Conservation (phyloP, 2,888 invertebrate genomes). For the Neoascia interrupta region DNA sequence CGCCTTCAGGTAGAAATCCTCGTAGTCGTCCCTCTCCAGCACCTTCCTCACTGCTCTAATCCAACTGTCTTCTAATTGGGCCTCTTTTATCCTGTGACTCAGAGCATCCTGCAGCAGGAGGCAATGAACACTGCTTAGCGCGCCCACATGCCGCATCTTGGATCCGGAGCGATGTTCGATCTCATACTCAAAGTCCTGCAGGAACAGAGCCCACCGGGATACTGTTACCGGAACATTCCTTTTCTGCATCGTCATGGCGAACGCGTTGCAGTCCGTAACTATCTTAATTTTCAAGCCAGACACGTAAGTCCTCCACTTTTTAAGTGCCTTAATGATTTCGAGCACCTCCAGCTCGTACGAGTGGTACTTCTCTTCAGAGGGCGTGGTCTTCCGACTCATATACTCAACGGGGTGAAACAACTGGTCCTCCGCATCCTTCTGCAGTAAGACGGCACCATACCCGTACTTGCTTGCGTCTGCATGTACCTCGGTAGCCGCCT, state of each 20-base stretch:
- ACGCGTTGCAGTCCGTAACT: background rate
- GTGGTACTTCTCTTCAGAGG: background rate
- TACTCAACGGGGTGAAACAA: background rate
- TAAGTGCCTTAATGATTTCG: slow-evolving; percentile 47
- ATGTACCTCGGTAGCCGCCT: background rate
- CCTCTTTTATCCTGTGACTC: background rate
- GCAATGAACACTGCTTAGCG: slow-evolving; percentile 42
- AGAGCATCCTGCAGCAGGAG: background rate
- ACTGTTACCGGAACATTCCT: background rate
- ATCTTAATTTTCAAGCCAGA: background rate
- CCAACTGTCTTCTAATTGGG: background rate
- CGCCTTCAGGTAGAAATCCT: slow-evolving; percentile 8
- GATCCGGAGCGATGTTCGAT: slow-evolving; percentile 54
- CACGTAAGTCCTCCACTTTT: background rate
- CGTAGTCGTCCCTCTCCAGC: background rate
- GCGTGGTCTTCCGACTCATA: background rate
- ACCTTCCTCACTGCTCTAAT: background rate
- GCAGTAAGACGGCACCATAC: background rate
- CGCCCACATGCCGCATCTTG: slow-evolving; percentile 65
- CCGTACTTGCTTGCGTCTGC: background rate
- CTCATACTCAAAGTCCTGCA: background rate
- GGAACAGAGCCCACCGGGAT: slow-evolving; percentile 3
- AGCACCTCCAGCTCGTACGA: slow-evolving; percentile 22
- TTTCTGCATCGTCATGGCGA: background rate
- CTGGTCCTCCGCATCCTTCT: background rate